phyloP scores from a whole-genome alignment of 1,140 invertebrate species.

The Lordiphosa stackelbergi region DNA sequence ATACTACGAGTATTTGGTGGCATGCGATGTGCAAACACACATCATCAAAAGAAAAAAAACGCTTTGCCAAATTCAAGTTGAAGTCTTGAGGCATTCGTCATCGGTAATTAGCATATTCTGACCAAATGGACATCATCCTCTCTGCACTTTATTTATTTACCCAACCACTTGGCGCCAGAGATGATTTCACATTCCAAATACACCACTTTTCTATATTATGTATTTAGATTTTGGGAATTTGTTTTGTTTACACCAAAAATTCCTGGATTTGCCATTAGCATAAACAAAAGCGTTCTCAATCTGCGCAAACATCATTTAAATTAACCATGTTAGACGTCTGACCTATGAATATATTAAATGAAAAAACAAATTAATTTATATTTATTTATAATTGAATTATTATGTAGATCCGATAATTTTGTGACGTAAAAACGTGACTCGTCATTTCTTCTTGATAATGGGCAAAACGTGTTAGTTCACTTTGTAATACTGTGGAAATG shows the following conservation, averaged over 20 bases:
- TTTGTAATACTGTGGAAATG: constrained; percentile 10
- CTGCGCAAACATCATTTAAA: no score
- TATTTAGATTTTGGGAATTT: constrained; percentile 42
- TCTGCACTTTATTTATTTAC: constrained; percentile 60
- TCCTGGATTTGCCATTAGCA: no score
- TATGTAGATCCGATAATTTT: no score
- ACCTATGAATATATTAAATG: no score
- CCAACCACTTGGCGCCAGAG: constrained; percentile 60
- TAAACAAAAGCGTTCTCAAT: no score
- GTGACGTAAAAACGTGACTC: no score
- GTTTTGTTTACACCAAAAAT: no score
- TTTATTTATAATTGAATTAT: no score
- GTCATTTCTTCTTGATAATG: no score
- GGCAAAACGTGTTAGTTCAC: neutral
- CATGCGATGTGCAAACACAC: constrained; percentile 33
- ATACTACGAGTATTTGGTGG: constrained; percentile 6
- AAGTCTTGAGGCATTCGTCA: constrained; percentile 54
- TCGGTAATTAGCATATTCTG: constrained; percentile 52
- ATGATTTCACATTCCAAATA: constrained; percentile 44
- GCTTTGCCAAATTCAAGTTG: constrained; percentile 23
- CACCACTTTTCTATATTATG: constrained; percentile 5
- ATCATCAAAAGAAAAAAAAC: constrained; percentile 8
- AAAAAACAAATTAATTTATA: no score
- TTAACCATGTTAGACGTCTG: no score
- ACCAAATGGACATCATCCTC: constrained; percentile 17